Conservation (phyloP, 2,888 invertebrate genomes). For the Scelioninae gen. 1 region DNA sequence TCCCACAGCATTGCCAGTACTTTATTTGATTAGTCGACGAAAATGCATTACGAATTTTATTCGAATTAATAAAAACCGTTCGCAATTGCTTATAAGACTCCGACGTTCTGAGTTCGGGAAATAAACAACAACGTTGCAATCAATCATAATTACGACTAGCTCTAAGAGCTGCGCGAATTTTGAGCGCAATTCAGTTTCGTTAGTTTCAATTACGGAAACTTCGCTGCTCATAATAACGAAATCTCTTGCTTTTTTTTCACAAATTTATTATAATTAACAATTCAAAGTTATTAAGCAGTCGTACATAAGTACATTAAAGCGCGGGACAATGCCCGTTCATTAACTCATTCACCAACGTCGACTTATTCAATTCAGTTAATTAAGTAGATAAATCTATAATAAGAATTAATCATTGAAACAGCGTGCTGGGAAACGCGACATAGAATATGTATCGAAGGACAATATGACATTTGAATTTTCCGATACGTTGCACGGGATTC, state of each 20-base stretch:
- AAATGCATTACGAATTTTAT: constrained; percentile 27
- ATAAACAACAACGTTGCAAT: constrained; percentile 49
- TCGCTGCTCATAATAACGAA: constrained; percentile 15
- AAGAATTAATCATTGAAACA: constrained; percentile 42
- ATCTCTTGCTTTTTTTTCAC: background rate
- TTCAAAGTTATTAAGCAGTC: constrained; percentile 25
- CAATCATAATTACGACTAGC: constrained; percentile 50
- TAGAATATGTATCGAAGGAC: constrained; percentile 19
- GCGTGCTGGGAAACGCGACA: background rate
- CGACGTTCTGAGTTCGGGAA: constrained; percentile 9
- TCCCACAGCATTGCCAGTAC: background rate
- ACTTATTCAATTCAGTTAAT: constrained; percentile 39
- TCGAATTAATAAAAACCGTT: constrained; percentile 50
- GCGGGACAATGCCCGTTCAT: constrained; percentile 32
- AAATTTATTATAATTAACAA: constrained; percentile 40
- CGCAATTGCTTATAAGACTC: constrained; percentile 41
- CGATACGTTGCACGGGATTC: constrained; percentile 8
- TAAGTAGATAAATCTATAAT: constrained; percentile 43
- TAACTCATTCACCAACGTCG: constrained; percentile 27
- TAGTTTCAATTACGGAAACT: constrained; percentile 44
- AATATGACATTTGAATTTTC: constrained; percentile 30
- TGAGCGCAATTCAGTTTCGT: constrained; percentile 37
- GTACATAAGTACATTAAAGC: constrained; percentile 6
- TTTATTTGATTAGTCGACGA: constrained; percentile 46
- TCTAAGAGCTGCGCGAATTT: constrained; percentile 35